Percentiles rank a stretch among this genome's conserved stretches.
phyloP scores from a whole-genome alignment of 1,140 invertebrate species.

The Drosophila micromelanica region DNA sequence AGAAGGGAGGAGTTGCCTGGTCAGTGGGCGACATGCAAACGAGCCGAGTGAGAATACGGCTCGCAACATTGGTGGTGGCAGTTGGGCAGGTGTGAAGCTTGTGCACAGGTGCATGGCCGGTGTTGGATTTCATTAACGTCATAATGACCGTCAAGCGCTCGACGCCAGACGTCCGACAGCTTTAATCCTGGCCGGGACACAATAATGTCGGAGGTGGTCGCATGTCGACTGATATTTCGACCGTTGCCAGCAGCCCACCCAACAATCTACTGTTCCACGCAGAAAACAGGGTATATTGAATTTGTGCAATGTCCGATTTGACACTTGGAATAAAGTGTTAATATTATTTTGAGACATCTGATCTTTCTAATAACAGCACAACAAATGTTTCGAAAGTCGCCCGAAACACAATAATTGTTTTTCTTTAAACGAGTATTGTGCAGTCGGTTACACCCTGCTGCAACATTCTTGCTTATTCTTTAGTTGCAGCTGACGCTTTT shows the following conservation, averaged over 20 bases:
- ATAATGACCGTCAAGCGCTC: slow-evolving; percentile 66
- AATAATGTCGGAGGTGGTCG: slow-evolving; percentile 19
- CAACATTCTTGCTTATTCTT: slow-evolving; percentile 1
- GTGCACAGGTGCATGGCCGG: slow-evolving; percentile 69
- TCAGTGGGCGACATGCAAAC: slow-evolving; percentile 55
- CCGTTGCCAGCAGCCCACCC: background rate
- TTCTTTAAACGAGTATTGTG: background rate
- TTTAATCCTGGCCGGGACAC: slow-evolving; percentile 62
- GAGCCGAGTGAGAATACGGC: slow-evolving; percentile 34
- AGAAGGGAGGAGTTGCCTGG: slow-evolving; percentile 1
- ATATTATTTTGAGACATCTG: too few relatives aligned
- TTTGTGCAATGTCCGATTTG: too few relatives aligned
- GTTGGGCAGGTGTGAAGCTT: slow-evolving; percentile 68
- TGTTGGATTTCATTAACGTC: slow-evolving; percentile 81
- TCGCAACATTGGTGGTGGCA: slow-evolving; percentile 9
- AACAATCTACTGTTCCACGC: background rate
- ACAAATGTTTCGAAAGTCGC: too few relatives aligned
- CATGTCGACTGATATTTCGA: slow-evolving; percentile 14
- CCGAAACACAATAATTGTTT: too few relatives aligned
- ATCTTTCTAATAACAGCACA: too few relatives aligned
- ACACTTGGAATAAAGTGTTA: too few relatives aligned
- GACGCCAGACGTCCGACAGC: slow-evolving; percentile 44
- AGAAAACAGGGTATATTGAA: too few relatives aligned
- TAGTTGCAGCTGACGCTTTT: slow-evolving; percentile 4
- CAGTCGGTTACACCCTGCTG: too few relatives aligned